These are phyloP conservation scores for Pterostichus madidus DNA, from an alignment of 2,888 invertebrate species.

Conservation along the genomic window DNA sequence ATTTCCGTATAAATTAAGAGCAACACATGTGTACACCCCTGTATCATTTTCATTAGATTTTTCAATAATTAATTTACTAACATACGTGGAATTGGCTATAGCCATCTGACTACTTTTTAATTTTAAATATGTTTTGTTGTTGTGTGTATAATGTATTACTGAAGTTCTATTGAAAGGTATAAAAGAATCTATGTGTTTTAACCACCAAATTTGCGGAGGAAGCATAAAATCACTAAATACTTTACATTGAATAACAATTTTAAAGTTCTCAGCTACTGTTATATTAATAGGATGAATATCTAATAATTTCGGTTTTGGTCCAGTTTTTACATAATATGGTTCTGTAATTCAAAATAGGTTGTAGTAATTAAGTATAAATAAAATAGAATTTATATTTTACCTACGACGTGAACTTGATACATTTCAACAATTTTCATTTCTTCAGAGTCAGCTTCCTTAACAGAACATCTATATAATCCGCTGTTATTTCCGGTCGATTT, in stretches of 20 bases:
- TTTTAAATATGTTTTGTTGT: conserved; percentile 61
- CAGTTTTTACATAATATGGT: conserved; percentile 32
- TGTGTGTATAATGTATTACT: conserved; percentile 11
- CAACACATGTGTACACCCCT: conserved; percentile 74
- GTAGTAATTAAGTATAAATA: no score
- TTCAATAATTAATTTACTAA: conserved; percentile 74
- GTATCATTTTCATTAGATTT: conserved; percentile 73
- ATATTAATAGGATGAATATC: conserved; percentile 71
- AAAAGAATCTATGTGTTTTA: conserved; percentile 72
- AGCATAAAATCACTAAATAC: conserved; percentile 72
- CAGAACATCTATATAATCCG: conserved; percentile 73
- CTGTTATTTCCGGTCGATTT: conserved; percentile 71
- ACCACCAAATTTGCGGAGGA: conserved; percentile 74
- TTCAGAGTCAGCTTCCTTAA: conserved; percentile 66
- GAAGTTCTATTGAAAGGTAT: conserved; percentile 3
- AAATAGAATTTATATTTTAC: conserved; percentile 42
- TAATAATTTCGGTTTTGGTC: conserved; percentile 51
- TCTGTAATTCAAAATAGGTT: conserved; percentile 41
- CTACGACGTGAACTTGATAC: conserved; percentile 72
- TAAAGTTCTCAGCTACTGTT: conserved; percentile 72
- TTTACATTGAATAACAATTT: conserved; percentile 74
- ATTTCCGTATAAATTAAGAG: conserved; percentile 73
- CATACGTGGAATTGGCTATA: conserved; percentile 68
- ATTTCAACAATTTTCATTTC: conserved; percentile 70
- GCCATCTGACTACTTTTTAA: conserved; percentile 54